These are phyloP conservation scores for Atethmia centrago DNA, from an alignment of 2,888 invertebrate genomes.

Conservation along the genomic window DNA sequence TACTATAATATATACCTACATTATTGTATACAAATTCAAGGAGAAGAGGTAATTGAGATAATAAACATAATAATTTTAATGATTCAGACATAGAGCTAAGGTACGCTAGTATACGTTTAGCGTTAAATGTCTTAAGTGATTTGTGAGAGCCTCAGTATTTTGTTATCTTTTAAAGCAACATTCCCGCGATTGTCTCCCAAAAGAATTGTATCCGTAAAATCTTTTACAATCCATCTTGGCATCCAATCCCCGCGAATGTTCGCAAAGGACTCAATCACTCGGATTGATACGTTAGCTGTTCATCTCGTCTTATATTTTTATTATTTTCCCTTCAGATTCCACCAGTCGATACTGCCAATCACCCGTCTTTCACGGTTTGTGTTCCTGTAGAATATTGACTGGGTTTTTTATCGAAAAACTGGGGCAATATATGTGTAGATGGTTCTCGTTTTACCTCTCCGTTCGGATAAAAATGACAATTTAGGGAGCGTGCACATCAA, in stretches of 20 bases:
- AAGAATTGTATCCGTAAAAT: slow-evolving; percentile 34
- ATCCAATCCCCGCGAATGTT: slow-evolving; percentile 33
- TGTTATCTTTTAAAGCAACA: slow-evolving; percentile 28
- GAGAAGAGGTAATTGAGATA: too few species aligned
- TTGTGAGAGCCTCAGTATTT: background rate
- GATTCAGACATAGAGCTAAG: too few species aligned
- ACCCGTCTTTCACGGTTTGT: slow-evolving; percentile 37
- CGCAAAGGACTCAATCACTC: slow-evolving; percentile 58
- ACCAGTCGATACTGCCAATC: slow-evolving; percentile 50
- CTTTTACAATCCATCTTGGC: slow-evolving; percentile 52
- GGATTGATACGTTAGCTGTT: slow-evolving; percentile 55
- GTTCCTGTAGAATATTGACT: slow-evolving; percentile 33
- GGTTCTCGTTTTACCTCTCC: background rate
- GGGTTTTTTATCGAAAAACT: slow-evolving; percentile 18
- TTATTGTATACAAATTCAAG: too few species aligned
- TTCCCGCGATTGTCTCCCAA: slow-evolving; percentile 19
- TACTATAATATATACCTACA: too few species aligned
- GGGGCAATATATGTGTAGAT: background rate
- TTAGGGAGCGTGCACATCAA: background rate
- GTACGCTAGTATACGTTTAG: background rate
- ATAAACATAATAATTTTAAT: too few species aligned
- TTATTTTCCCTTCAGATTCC: slow-evolving; percentile 50
- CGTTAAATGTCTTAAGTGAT: background rate
- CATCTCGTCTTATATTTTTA: slow-evolving; percentile 54
- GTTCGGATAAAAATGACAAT: too few species aligned